Percentiles rank a stretch among this genome's conserved stretches.
These are phyloP conservation scores for Leptogaster cylindrica DNA, from an alignment of 2,888 invertebrate genomes.

Conservation along the genomic window DNA sequence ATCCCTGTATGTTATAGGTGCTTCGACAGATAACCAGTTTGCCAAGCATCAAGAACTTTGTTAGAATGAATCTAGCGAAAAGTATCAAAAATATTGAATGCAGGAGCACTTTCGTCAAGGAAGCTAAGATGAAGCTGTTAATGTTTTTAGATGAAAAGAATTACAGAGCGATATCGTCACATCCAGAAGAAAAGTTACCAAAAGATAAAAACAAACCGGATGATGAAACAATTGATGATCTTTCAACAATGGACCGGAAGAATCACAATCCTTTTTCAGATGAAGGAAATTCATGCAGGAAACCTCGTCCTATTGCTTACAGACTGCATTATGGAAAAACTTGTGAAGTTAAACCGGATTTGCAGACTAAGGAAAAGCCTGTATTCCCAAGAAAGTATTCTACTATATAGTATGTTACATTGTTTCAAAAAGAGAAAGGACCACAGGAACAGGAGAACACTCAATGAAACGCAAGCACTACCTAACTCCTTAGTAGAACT, in stretches of 20 bases:
- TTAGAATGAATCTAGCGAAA: constrained; percentile 47
- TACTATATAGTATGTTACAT: background rate
- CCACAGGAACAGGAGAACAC: background rate
- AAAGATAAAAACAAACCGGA: background rate
- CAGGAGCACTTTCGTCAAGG: too few relatives aligned
- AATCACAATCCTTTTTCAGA: background rate
- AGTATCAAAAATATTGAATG: constrained; percentile 37
- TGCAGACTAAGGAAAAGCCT: too few relatives aligned
- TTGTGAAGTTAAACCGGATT: too few relatives aligned
- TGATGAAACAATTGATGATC: background rate
- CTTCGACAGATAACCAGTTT: constrained; percentile 55
- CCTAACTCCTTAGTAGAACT: background rate
- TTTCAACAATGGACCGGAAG: background rate
- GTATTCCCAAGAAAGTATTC: background rate
- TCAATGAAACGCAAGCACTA: background rate
- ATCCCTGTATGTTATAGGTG: constrained; percentile 45
- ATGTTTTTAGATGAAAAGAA: too few relatives aligned
- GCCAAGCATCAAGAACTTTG: constrained; percentile 57
- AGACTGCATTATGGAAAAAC: too few relatives aligned
- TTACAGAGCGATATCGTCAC: too few relatives aligned
- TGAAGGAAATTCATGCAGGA: too few relatives aligned
- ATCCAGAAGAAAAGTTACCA: too few relatives aligned
- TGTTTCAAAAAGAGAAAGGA: background rate
- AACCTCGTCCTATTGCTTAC: too few relatives aligned
- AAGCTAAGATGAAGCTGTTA: too few relatives aligned